Conservation (phyloP, 2,888 invertebrate genomes). For the Tuberolachnus salignus region DNA sequence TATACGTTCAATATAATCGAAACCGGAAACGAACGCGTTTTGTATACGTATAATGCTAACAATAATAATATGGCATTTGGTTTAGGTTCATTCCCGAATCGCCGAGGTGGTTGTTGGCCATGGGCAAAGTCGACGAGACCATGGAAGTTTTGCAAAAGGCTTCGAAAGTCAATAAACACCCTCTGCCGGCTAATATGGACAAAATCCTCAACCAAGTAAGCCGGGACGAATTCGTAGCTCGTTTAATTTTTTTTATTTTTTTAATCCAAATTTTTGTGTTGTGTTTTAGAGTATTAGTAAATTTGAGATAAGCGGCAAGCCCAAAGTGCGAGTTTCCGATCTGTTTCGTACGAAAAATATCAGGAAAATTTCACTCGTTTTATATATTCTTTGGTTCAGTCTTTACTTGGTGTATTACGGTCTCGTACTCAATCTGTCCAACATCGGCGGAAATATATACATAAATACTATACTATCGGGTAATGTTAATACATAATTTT, state of each 20-base stretch:
- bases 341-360: constrained; percentile 72
- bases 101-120: constrained; percentile 77
- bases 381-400: constrained; percentile 77
- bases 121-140: constrained; percentile 75
- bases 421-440: constrained; percentile 74
- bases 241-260: background rate
- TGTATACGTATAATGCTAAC: no score
- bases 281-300: constrained; percentile 57
- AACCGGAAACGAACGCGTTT: background rate
- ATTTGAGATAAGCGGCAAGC: constrained; percentile 56
- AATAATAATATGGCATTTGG: no score
- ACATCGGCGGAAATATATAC: constrained; percentile 77
- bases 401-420: constrained; percentile 82
- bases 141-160: constrained; percentile 71
- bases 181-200: constrained; percentile 73
- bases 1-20: background rate
- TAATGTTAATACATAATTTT: constrained; percentile 61
- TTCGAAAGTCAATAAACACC: constrained; percentile 70
- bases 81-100: constrained; percentile 78
- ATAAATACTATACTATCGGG: constrained; percentile 66
- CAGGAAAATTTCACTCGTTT: constrained; percentile 72
- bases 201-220: constrained; percentile 69
- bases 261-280: background rate
- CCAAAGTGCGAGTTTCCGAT: constrained; percentile 68
- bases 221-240: constrained; percentile 12